Percentiles rank a stretch among this genome's conserved stretches.
phyloP scores from a whole-genome alignment of 2,797 vertebrate genomes.

The Linurgus olivaceus region DNA sequence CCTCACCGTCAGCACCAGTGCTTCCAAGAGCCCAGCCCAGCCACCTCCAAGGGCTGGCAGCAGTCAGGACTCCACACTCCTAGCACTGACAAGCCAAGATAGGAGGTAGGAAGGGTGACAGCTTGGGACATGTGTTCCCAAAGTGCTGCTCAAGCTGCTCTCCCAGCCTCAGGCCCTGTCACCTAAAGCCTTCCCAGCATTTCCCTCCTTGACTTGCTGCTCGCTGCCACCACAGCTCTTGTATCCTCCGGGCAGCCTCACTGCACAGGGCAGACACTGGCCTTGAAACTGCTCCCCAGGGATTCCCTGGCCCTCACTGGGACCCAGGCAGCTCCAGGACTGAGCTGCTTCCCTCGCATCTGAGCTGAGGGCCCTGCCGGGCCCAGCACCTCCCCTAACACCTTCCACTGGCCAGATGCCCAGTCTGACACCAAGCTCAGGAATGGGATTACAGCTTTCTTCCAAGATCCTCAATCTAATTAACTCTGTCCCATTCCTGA shows the following conservation, averaged over 20 bases:
- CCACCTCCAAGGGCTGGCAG: not conserved
- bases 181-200: not conserved
- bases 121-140: not conserved
- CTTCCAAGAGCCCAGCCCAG: not conserved
- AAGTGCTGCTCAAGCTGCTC: not conserved
- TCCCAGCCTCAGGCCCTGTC: not conserved
- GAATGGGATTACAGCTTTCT: constrained; percentile 16
- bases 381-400: not conserved
- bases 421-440: not conserved
- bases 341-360: fast-evolving
- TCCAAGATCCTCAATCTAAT: constrained; percentile 31
- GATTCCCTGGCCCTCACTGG: not conserved
- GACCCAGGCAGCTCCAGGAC: fast-evolving
- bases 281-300: not conserved
- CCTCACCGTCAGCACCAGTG: not conserved
- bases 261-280: not conserved
- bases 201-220: not conserved
- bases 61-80: not conserved
- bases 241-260: not conserved
- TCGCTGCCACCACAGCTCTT: not conserved
- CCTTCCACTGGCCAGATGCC: not conserved
- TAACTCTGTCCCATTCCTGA: constrained; percentile 4
- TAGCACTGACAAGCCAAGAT: not conserved
- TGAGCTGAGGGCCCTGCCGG: fast-evolving
- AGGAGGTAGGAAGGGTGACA: not conserved